Base-by-base conservation (phyloP, 2,888 invertebrate genomes). In the Lycophotia porphyrea region DNA sequence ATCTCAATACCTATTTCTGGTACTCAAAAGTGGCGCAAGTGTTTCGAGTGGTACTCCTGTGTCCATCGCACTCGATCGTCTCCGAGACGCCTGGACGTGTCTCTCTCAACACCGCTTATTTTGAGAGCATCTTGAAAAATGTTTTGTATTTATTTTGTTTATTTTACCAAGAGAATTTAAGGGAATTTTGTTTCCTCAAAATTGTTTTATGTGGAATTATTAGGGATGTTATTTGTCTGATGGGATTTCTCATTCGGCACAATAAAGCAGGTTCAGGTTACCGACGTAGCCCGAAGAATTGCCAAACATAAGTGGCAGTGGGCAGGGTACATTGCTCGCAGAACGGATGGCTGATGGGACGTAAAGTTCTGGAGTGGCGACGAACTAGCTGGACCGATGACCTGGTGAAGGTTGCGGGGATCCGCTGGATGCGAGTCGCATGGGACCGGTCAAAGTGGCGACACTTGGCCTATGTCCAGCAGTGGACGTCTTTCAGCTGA, bases 51-150 rank as follows among this genome's bases (percentile, higher is more conserved):
- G 81, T 71, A 61, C 81, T 85, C 49, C 63, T 69, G 5, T 74
- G 84, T 81, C 78, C 85, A 71, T 74, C 78, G 81, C 81, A 71
- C 81, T 71, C 75, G n/a, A n/a, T n/a, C n/a, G 65, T 71, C 73
- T 58, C 75, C n/a, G 24, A 70, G 74, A 67, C 67, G 81, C 71
- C 67, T 68, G 71, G 71, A 73, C 55, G 49, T 61, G 42, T 71
- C 58, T 74, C 82, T 79, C 76, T 74, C 76, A 34, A 27, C 86
- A 66, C 67, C 58, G 44, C 65, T 79, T 78, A 74, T 64, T 72
- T 63, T 52, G 49, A 79, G 73, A 65, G 82, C 44, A 55, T 65
- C 34, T 69, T 81, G 61, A 74, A 74, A 24, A 58, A 52, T 27
- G 52, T 61, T 77, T 58, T 55, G 61, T 77, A 64, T 71, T 68